Evolutionary conservation across 2,797 vertebrate species (phyloP).

Genomic region (Chelon labrosus): DNA sequence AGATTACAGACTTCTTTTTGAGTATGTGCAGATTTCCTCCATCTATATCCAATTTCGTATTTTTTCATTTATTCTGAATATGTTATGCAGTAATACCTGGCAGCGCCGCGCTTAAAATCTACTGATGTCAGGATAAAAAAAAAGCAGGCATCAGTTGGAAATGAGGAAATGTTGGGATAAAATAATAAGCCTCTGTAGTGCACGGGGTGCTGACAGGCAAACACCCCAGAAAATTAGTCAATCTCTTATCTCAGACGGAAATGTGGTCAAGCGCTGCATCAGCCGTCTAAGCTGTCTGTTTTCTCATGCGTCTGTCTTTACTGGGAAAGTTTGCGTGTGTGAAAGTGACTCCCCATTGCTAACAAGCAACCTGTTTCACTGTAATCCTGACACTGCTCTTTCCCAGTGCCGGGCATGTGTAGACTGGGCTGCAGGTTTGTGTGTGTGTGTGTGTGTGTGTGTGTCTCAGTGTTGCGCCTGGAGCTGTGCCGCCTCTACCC

Average conservation of each 20-base stretch:
- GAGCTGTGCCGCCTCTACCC: constrained; percentile 46
- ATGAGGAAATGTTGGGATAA: constrained; percentile 39
- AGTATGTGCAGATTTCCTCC: too few species aligned
- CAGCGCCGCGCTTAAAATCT: constrained; percentile 23
- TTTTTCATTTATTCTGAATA: constrained; percentile 4
- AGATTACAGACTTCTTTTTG: too few species aligned
- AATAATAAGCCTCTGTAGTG: constrained; percentile 42
- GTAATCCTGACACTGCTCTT: constrained; percentile 32
- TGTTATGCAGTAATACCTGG: constrained; percentile 15
- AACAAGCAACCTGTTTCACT: constrained; percentile 49
- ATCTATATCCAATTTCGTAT: neutral
- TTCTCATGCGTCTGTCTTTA: neutral
- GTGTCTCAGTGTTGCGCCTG: constrained; percentile 30
- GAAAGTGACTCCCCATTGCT: constrained; percentile 45
- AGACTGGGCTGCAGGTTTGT: constrained; percentile 35
- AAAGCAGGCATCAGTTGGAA: constrained; percentile 48
- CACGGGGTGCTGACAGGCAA: constrained; percentile 20
- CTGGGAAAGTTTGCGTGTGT: constrained; percentile 15
- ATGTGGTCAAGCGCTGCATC: constrained; percentile 15
- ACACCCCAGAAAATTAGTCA: constrained; percentile 45
- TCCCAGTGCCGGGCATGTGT: constrained; percentile 27
- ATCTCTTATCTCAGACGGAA: constrained; percentile 29
- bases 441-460: constrained; percentile 25
- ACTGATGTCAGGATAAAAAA: constrained; percentile 36
- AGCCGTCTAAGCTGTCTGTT: constrained; percentile 5